Percentiles rank a stretch among this genome's conserved stretches.
phyloP scores from a whole-genome alignment of 2,113 vertebrate species.

The Tringa solitaria region DNA sequence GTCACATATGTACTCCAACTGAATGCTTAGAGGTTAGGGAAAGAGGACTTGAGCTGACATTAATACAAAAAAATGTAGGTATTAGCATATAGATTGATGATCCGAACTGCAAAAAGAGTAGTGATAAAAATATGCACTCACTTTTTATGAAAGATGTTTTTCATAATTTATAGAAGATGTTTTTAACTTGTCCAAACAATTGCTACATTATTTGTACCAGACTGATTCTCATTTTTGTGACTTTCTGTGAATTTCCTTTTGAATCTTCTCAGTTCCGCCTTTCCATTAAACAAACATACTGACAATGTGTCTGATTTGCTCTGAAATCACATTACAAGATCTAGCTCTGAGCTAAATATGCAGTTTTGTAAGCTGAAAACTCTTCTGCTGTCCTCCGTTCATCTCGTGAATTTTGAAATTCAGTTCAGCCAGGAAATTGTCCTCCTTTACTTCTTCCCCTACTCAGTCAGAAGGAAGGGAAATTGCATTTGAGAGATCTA shows the following conservation, averaged over 20 bases:
- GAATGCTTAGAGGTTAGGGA: background rate
- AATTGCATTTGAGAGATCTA: background rate
- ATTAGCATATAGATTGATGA: background rate
- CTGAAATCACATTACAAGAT: background rate
- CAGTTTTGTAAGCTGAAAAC: background rate
- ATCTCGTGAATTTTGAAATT: background rate
- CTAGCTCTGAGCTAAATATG: background rate
- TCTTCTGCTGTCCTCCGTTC: background rate
- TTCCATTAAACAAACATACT: background rate
- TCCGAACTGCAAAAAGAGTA: background rate
- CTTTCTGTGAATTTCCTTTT: background rate
- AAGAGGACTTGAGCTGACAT: background rate
- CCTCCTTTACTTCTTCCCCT: background rate
- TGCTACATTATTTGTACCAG: background rate
- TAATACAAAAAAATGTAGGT: background rate
- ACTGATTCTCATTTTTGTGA: background rate
- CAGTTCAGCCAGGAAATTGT: constrained; percentile 11
- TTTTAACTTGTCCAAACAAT: background rate
- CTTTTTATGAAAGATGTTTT: background rate
- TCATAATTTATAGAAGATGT: background rate
- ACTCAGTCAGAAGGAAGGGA: background rate
- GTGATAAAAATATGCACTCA: background rate
- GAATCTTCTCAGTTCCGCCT: background rate
- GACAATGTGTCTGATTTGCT: background rate
- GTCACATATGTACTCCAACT: background rate